phyloP scores from a whole-genome alignment of 2,797 vertebrate genomes.

The Eulemur albifrons region DNA sequence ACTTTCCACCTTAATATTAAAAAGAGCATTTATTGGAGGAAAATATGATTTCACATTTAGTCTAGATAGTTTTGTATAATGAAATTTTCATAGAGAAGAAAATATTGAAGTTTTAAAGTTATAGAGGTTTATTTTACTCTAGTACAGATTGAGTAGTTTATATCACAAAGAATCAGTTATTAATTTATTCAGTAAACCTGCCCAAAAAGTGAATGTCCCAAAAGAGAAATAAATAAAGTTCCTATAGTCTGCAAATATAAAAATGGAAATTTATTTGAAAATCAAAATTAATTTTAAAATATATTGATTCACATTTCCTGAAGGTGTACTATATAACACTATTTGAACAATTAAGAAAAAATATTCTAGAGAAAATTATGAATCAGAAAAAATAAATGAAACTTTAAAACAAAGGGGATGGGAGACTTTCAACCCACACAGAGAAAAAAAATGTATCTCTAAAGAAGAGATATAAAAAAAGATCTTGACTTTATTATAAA shows the following conservation, averaged over 20 bases:
- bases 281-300: constrained; percentile 47
- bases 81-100: constrained; percentile 51
- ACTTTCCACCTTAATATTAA: constrained; percentile 70
- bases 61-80: constrained; percentile 52
- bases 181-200: constrained; percentile 33
- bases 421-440: neutral
- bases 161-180: constrained; percentile 30
- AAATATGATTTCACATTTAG: constrained; percentile 70
- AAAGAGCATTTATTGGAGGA: constrained; percentile 64
- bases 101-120: constrained; percentile 55
- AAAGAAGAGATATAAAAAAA: neutral
- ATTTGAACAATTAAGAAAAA: neutral
- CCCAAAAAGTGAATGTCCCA: neutral
- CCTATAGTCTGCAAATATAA: neutral
- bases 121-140: constrained; percentile 37
- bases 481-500: neutral
- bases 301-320: neutral
- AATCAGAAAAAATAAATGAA: neutral
- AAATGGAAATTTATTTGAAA: constrained; percentile 55
- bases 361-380: neutral
- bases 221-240: constrained; percentile 28
- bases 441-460: neutral
- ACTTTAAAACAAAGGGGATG: neutral
- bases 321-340: neutral
- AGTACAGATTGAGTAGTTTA: constrained; percentile 28